phyloP scores from a whole-genome alignment of 92 coral and sea anemone genomes.

The Porites lobata region DNA sequence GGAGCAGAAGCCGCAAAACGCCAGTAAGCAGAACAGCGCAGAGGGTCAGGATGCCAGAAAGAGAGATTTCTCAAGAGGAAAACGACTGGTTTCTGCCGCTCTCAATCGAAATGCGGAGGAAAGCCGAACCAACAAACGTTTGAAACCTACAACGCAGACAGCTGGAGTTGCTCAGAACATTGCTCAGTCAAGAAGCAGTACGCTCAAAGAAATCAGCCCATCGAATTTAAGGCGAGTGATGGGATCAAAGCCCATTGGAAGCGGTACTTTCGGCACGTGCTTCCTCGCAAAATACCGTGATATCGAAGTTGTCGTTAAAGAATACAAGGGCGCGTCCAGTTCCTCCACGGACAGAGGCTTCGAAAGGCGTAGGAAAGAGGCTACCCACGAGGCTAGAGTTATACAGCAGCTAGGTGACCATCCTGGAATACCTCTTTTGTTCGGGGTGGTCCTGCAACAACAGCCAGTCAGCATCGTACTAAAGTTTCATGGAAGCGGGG shows the following conservation, averaged over 20 bases:
- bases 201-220: constrained; percentile 26
- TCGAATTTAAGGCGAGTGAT: constrained; percentile 25
- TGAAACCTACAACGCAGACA: no score
- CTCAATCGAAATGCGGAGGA: background rate
- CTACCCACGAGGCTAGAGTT: no score
- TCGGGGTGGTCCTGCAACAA: constrained; percentile 18
- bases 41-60: background rate
- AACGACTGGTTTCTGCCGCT: constrained; percentile 40
- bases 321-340: constrained; percentile 24
- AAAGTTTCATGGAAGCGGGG: constrained; percentile 50
- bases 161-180: no score
- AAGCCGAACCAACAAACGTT: no score
- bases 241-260: constrained; percentile 34
- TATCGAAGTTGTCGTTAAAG: constrained; percentile 49
- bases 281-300: constrained; percentile 46
- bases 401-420: constrained; percentile 44
- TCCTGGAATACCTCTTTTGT: constrained; percentile 53
- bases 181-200: background rate
- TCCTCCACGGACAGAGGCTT: background rate
- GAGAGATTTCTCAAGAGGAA: constrained; percentile 39
- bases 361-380: constrained; percentile 17
- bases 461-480: constrained; percentile 46
- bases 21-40: background rate
- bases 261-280: constrained; percentile 56
- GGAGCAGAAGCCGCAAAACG: background rate